Base-by-base conservation (phyloP, 2,888 invertebrate genomes). In the Heliconius ethilla region DNA sequence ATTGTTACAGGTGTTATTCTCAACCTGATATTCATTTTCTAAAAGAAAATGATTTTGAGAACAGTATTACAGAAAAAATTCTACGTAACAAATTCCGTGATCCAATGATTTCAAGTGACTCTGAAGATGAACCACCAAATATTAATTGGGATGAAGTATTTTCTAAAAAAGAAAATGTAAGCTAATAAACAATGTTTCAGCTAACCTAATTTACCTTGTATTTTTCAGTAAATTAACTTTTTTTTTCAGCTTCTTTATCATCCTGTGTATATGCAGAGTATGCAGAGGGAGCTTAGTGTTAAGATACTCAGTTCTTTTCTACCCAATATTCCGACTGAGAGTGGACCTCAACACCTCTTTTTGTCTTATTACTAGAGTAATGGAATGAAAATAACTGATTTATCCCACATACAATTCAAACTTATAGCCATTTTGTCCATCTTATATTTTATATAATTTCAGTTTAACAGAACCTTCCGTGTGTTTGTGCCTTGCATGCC, bases 121-220 rank as follows among this genome's bases (percentile, higher is more conserved):
- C 89, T 0, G 92, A 91, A 0, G 88, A 89, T 75, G 89, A 86
- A 3, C 79, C 77, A 0, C 81, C 84, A 15, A 80, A 76, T n/a
- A 88, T 92, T 27, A 81, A 93, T 78, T 93, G 93, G 93, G 85
- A 87, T 81, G 78, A 86, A 74, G 81, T 92, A 22, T 90, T 92
- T 75, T 83, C 81, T 18, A 85, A 83, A 69, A 85, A 82, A 72
- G 81, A 83, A 76, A 78, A 77, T 81, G 90, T 90, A 81, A 86
- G 85, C 51, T 82, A 45, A 25, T 62, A 72, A 15, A 70, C 40
- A 45, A n/a, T 33, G 11, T 40, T 59, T 25, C 62, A 63, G 4
- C 6, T 37, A 59, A 66, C 33, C 18, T 33, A n/a, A 59, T n/a
- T 45, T 15, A 45, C 45, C 1, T 15, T 45, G 15, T 15, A 15